Conservation (phyloP, 2,797 vertebrate genomes). For the Podarcis lilfordi region DNA sequence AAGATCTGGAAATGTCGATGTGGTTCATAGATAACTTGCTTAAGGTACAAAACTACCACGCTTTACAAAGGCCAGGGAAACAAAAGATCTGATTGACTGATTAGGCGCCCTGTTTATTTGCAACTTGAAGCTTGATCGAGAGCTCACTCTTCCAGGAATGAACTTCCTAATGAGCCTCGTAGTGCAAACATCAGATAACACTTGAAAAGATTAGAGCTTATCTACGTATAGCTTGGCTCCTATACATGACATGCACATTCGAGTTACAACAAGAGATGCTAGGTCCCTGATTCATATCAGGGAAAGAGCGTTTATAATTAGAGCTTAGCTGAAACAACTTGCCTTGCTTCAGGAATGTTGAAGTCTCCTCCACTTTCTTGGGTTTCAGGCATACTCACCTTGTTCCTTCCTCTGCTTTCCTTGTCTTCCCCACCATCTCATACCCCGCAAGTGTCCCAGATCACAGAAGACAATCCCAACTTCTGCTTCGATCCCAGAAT, state of each 20-base stretch:
- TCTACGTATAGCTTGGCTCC: not conserved
- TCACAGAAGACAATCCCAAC: too few relatives aligned
- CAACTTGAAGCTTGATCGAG: not conserved
- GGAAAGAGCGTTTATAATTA: constrained; percentile 1
- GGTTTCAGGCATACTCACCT: not conserved
- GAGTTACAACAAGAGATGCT: not conserved
- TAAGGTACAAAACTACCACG: constrained; percentile 19
- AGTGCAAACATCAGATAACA: constrained; percentile 30
- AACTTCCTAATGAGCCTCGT: constrained; percentile 29
- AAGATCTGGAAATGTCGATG: constrained; percentile 52
- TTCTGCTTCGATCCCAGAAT: not conserved
- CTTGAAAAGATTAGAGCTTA: constrained; percentile 28
- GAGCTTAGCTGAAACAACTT: not conserved
- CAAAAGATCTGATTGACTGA: constrained; percentile 36
- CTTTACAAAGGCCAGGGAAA: constrained; percentile 18
- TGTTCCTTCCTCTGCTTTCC: not conserved
- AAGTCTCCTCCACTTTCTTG: not conserved
- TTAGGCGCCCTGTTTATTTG: constrained; percentile 28
- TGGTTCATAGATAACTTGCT: constrained; percentile 10
- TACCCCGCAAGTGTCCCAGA: too few relatives aligned
- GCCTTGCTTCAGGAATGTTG: not conserved
- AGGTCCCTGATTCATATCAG: constrained; percentile 12
- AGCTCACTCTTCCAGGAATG: constrained; percentile 29
- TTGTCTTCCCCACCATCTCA: too few relatives aligned
- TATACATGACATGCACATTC: accelerated